Conservation (phyloP, 2,888 invertebrate genomes). For the Hoplodrina blanda region DNA sequence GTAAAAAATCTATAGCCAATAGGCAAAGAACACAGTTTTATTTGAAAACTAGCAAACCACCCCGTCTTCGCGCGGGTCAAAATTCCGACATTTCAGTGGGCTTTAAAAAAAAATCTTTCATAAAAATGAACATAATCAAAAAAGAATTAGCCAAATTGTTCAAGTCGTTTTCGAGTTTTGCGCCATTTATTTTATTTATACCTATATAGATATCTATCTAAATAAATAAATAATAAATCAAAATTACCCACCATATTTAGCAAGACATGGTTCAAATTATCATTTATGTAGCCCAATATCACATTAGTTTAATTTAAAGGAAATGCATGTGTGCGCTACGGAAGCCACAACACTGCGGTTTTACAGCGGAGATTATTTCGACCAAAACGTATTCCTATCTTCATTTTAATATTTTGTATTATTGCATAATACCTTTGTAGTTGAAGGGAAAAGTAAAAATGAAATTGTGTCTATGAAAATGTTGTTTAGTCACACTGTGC, state of each 20-base stretch:
- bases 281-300: constrained; percentile 65
- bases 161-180: no score
- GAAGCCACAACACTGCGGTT: constrained; percentile 76
- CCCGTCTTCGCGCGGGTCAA: no score
- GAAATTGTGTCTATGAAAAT: not conserved
- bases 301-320: constrained; percentile 79
- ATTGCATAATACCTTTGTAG: constrained; percentile 50
- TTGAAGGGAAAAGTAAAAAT: constrained; percentile 1
- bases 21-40: no score
- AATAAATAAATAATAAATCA: not conserved
- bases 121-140: no score
- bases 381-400: constrained; percentile 59
- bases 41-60: no score
- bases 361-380: constrained; percentile 62
- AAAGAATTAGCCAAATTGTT: no score
- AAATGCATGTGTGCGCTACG: constrained; percentile 73
- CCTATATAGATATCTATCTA: no score
- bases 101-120: no score
- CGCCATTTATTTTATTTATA: no score
- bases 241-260: constrained; percentile 32
- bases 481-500: not conserved
- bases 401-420: constrained; percentile 73
- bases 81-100: no score
- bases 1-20: no score
- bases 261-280: constrained; percentile 45